These are phyloP conservation scores for Cataglyphis hispanica DNA, from an alignment of 1,140 invertebrate species.

Conservation along the genomic window DNA sequence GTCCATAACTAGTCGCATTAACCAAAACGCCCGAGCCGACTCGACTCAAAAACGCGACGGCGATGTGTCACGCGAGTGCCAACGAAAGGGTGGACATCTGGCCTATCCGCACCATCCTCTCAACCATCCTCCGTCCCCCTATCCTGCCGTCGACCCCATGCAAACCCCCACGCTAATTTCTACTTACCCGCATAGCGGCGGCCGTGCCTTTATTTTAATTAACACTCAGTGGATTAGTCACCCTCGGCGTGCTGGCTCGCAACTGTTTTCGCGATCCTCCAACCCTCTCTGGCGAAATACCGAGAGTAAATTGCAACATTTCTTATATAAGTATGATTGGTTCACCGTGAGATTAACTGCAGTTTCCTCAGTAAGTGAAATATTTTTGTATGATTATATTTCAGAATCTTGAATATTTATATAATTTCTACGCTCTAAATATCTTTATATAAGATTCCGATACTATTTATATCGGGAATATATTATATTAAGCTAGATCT, in stretches of 20 bases:
- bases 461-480: not conserved
- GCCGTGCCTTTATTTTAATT: slow-evolving; percentile 69
- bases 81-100: slow-evolving; percentile 63
- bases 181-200: slow-evolving; percentile 60
- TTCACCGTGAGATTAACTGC: not conserved
- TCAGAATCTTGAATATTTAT: not conserved
- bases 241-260: slow-evolving; percentile 33
- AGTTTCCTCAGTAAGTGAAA: not conserved
- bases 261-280: slow-evolving; percentile 59
- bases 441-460: not conserved
- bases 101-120: slow-evolving; percentile 47
- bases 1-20: slow-evolving; percentile 80
- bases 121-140: slow-evolving; percentile 3
- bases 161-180: slow-evolving; percentile 70
- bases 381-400: not conserved
- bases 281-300: slow-evolving; percentile 2
- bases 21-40: slow-evolving; percentile 74
- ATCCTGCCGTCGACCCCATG: slow-evolving; percentile 4
- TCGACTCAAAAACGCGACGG: slow-evolving; percentile 78
- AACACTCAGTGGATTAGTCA: slow-evolving; percentile 70
- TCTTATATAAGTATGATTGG: slow-evolving; percentile 30
- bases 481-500: not conserved
- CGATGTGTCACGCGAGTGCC: slow-evolving; percentile 69
- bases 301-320: slow-evolving; percentile 47
- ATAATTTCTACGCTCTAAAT: not conserved